Base-by-base conservation (phyloP, 2,888 invertebrate species). In the Argyresthia goedartella region DNA sequence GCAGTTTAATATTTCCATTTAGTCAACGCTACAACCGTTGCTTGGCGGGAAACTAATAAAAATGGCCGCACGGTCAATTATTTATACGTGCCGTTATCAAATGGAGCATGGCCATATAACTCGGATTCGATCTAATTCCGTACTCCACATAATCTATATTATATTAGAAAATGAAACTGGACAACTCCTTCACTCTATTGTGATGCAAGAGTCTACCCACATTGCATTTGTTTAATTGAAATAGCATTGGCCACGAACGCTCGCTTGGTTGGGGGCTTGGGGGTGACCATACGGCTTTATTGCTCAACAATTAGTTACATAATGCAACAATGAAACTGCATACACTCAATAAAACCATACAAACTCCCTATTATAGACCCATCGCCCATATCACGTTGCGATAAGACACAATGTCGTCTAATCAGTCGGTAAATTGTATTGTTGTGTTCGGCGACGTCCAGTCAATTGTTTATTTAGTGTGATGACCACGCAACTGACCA, bases 261-360 rank as follows among this genome's bases (percentile, higher is more conserved):
- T n/a, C n/a, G n/a, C n/a, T n/a, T n/a, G n/a, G n/a, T n/a, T n/a
- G n/a, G n/a, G n/a, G 3, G 9, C 13, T 35, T 48, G 15, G 36
- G 48, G 48, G 48, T 14, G 48, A 48, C 36, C 45, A 81, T 79
- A 67, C 68, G 73, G 79, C 63, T 79, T 81, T 80, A 81, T 80
- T 72, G 76, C 75, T 55, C 60, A 63, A 71, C 80, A 73, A 81
- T 81, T 78, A 80, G 63, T 53, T 59, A 42, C 50, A 43, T 53
- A 49, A 46, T 52, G 25, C 45, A 45, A 42, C 45, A 46, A 49
- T 53, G 53, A 47, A 42, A 57, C 8, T n/a, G 16, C 33, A 50
- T 39, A 43, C 51, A 13, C 46, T 50, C 25, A 36, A 39, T 25
- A 25, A 25, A 25, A 25, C 25, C 25, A 25, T 45, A 9, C 49